A percentile compares a stretch with the other conserved stretches of the same genome.
These are phyloP conservation scores for Melanotaenia parkinsoni DNA, from an alignment of 2,797 vertebrate genomes.

Conservation along the genomic window DNA sequence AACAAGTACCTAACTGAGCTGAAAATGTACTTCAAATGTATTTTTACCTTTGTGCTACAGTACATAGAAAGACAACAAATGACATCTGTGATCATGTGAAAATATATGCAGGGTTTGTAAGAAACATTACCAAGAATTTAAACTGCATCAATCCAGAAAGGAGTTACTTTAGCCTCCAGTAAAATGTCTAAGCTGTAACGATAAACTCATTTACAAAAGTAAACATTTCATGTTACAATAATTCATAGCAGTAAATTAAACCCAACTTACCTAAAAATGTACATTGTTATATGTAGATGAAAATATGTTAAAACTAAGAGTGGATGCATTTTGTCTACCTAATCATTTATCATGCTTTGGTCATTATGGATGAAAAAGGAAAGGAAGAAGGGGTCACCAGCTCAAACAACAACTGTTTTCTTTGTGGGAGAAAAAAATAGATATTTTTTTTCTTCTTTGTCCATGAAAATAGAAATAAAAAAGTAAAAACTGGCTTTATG, in stretches of 20 bases:
- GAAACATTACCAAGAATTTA: background rate
- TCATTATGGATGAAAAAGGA: background rate
- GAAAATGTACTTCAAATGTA: too few relatives aligned
- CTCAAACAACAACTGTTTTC: background rate
- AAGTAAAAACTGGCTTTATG: background rate
- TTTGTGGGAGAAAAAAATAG: constrained; percentile 7
- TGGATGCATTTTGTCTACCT: background rate
- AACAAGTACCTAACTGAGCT: too few relatives aligned
- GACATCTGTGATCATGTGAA: background rate
- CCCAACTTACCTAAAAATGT: background rate
- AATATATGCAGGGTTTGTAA: background rate
- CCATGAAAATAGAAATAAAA: constrained; percentile 2
- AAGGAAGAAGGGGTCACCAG: background rate
- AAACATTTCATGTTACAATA: background rate
- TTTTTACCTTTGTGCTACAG: background rate
- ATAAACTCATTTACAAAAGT: too few relatives aligned
- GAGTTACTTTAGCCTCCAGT: background rate
- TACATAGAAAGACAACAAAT: background rate
- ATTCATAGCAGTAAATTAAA: background rate
- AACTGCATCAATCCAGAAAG: background rate
- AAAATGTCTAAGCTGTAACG: background rate
- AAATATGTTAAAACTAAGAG: background rate
- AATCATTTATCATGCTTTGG: too few relatives aligned
- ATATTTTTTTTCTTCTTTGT: constrained; percentile 9
- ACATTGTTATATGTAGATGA: background rate